A percentile compares a stretch with the other conserved stretches of the same genome.
phyloP scores from a whole-genome alignment of 2,113 vertebrate species.

The Columba janthina region DNA sequence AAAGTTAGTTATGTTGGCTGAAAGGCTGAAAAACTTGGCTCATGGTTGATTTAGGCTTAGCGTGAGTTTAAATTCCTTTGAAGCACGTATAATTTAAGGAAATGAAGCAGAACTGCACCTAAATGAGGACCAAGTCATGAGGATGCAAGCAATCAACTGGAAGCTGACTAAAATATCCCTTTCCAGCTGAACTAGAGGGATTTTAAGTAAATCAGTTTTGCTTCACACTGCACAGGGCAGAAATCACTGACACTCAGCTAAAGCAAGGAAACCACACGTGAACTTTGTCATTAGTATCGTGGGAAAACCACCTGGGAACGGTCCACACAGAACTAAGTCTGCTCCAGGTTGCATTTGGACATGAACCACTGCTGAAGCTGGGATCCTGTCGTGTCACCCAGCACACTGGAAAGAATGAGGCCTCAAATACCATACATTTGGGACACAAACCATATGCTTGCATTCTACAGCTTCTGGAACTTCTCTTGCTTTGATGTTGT shows the following conservation, averaged over 20 bases:
- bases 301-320: neutral
- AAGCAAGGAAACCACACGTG: neutral
- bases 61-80: neutral
- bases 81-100: conserved; percentile 24
- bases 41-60: neutral
- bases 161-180: neutral
- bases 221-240: neutral
- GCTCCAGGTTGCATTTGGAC: neutral
- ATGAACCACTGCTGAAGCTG: neutral
- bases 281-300: neutral
- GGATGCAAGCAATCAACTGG: neutral
- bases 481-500: neutral
- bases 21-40: neutral
- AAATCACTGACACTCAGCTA: neutral
- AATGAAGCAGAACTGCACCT: conserved; percentile 39
- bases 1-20: neutral
- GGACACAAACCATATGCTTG: neutral
- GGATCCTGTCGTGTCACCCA: neutral
- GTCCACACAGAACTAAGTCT: neutral
- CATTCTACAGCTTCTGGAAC: neutral
- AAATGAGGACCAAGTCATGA: neutral
- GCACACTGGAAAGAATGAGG: neutral
- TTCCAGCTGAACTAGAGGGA: neutral
- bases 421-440: neutral
- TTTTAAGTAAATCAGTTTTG: conserved; percentile 14